These are phyloP conservation scores for Beroe ovata DNA, from an alignment of 37 sponge, comb jelly and placozoan genomes.

Conservation along the genomic window DNA sequence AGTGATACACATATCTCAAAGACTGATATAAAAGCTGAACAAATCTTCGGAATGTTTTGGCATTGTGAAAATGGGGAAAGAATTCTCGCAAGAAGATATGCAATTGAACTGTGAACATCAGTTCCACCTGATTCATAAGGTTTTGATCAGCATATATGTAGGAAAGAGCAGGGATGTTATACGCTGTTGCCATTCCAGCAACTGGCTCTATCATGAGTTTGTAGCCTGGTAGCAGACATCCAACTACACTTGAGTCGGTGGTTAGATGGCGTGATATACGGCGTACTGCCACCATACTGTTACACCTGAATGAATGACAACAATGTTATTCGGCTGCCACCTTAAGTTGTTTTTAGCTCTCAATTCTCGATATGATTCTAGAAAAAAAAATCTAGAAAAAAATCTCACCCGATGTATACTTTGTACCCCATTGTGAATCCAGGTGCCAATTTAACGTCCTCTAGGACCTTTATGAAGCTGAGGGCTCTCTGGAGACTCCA, in stretches of 20 bases:
- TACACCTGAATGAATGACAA: too few relatives aligned
- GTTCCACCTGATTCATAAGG: constrained; percentile 12
- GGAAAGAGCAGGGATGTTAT: not conserved
- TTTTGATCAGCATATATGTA: constrained; percentile 43
- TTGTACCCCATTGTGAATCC: constrained; percentile 7
- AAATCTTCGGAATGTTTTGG: too few relatives aligned
- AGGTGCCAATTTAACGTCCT: not conserved
- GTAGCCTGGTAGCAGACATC: constrained; percentile 29
- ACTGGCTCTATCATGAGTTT: constrained; percentile 1
- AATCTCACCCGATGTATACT: constrained; percentile 1
- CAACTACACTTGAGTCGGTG: not conserved
- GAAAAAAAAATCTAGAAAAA: not conserved
- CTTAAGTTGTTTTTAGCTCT: too few relatives aligned
- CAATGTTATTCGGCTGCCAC: too few relatives aligned
- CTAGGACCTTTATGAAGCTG: constrained; percentile 9
- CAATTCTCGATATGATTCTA: too few relatives aligned
- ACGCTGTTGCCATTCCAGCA: constrained; percentile 13
- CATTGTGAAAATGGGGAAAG: too few relatives aligned
- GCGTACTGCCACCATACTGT: constrained; percentile 19
- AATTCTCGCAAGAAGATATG: not conserved
- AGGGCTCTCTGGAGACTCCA: constrained; percentile 9
- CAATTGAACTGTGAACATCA: not conserved
- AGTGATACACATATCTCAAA: too few relatives aligned
- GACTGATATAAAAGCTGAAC: too few relatives aligned
- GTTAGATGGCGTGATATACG: not conserved